A percentile compares a stretch with the other conserved stretches of the same genome.
These are phyloP conservation scores for Megaceryle torquata DNA, from an alignment of 2,113 vertebrate species.

Conservation along the genomic window DNA sequence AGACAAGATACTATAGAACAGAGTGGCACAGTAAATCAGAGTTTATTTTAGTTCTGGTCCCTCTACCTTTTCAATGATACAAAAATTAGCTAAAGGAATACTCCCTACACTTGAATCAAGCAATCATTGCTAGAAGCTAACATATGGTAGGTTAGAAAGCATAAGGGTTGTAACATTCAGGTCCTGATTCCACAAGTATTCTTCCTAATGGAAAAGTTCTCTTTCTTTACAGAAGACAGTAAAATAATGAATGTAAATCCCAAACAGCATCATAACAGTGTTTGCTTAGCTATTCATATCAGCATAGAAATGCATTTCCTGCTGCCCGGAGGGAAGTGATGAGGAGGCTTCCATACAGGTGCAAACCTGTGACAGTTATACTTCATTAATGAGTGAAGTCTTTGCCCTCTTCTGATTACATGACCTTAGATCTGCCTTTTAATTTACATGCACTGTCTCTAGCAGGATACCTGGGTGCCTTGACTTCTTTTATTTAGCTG, in stretches of 20 bases:
- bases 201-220: neutral
- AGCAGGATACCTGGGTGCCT: neutral
- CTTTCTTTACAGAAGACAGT: neutral
- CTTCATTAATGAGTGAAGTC: neutral
- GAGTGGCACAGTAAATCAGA: neutral
- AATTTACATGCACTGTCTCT: neutral
- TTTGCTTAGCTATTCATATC: neutral
- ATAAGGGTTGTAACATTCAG: neutral
- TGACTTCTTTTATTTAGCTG: neutral
- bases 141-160: neutral
- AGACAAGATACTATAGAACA: neutral
- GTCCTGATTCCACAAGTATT: neutral
- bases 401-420: neutral
- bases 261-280: neutral
- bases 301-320: neutral
- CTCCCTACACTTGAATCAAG: neutral
- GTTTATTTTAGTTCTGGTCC: neutral
- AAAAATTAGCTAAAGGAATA: neutral
- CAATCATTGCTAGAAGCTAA: neutral
- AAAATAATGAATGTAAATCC: neutral
- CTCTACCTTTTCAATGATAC: neutral
- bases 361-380: neutral
- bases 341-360: neutral
- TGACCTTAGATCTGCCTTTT: neutral
- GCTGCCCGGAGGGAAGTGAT: neutral